A percentile compares a stretch with the other conserved stretches of the same genome.
These are phyloP conservation scores for Pectinophora gossypiella DNA, from an alignment of 1,140 invertebrate genomes.

Conservation along the genomic window DNA sequence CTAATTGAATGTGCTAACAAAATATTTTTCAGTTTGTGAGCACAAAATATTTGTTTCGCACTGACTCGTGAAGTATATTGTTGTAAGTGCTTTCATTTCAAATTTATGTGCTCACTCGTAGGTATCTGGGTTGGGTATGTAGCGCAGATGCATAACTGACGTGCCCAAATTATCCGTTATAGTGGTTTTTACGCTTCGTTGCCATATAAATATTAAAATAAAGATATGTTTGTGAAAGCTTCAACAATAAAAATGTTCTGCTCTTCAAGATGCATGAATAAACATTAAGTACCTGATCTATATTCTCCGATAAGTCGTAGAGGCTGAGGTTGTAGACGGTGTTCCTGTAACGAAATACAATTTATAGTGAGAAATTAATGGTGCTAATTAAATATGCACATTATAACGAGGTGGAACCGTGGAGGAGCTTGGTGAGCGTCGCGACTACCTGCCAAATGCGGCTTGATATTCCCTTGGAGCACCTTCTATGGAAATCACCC, in stretches of 20 bases:
- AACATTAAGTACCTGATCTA: conserved; percentile 59
- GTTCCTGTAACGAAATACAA: conserved; percentile 50
- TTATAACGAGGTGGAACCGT: conserved; percentile 6
- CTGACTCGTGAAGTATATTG: not conserved
- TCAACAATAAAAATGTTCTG: not conserved
- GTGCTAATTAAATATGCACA: conserved; percentile 16
- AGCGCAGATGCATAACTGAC: not conserved
- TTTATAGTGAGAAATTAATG: conserved; percentile 5
- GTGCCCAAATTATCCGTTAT: not conserved
- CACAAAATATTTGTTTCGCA: too few species aligned
- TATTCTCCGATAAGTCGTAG: conserved; percentile 66
- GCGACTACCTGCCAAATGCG: conserved; percentile 12
- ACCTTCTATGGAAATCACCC: conserved; percentile 16
- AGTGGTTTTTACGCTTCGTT: not conserved
- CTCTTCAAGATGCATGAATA: not conserved
- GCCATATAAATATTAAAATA: not conserved
- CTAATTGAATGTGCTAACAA: too few species aligned
- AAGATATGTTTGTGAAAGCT: not conserved
- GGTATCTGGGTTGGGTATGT: not conserved
- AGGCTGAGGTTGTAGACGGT: conserved; percentile 67
- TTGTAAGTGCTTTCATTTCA: not conserved
- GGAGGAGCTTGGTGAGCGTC: not conserved
- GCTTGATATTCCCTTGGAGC: conserved; percentile 6
- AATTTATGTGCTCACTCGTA: not conserved
- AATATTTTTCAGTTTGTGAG: too few species aligned